These are phyloP conservation scores for Diachasmimorpha longicaudata DNA, from an alignment of 1,140 invertebrate genomes.

Conservation along the genomic window DNA sequence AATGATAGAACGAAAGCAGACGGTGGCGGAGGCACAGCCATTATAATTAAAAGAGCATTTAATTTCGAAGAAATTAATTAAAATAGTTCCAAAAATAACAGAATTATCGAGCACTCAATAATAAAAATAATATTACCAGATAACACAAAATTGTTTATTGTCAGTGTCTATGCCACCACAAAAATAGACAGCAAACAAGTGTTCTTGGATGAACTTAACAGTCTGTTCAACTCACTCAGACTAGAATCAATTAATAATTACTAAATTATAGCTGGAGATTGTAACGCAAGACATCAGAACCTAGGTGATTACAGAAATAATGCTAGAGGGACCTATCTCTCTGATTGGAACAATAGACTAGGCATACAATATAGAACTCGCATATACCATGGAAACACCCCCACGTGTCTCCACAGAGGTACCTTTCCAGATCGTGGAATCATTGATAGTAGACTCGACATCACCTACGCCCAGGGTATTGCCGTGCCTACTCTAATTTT, in stretches of 20 bases:
- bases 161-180: slow-evolving; percentile 5
- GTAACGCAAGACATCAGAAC: not conserved
- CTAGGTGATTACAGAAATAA: not conserved
- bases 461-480: too few species aligned
- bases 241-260: slow-evolving; percentile 3
- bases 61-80: not conserved
- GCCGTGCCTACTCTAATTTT: too few species aligned
- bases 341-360: too few species aligned
- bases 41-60: slow-evolving; percentile 2
- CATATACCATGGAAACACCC: too few species aligned
- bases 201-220: not conserved
- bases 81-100: not conserved
- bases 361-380: too few species aligned
- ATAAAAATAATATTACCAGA: slow-evolving; percentile 11
- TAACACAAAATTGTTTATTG: slow-evolving; percentile 6
- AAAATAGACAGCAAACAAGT: not conserved
- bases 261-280: slow-evolving; percentile 11
- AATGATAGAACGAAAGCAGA: not conserved
- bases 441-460: too few species aligned
- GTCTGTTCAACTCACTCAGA: not conserved
- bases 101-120: slow-evolving; percentile 46
- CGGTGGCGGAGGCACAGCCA: slow-evolving; percentile 10
- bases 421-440: too few species aligned
- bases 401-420: too few species aligned
- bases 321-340: too few species aligned